phyloP scores from a whole-genome alignment of 2,888 invertebrate genomes.

The Itoplectis maculator region DNA sequence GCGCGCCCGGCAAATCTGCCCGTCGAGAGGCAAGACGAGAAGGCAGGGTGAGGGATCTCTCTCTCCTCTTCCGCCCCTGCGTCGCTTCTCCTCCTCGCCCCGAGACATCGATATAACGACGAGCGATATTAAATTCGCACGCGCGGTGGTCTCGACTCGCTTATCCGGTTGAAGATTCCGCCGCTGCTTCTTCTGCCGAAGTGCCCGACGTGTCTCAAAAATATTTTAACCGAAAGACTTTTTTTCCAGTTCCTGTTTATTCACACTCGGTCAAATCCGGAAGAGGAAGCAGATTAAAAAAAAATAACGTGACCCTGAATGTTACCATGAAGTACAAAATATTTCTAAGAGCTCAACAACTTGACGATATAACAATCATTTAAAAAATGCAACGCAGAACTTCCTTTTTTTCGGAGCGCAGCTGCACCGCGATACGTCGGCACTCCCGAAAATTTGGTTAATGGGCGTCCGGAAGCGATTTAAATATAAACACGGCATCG shows the following conservation, averaged over 20 bases:
- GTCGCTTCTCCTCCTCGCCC: slow-evolving; percentile 31
- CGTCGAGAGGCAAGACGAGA: no score
- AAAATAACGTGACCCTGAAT: no score
- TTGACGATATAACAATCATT: no score
- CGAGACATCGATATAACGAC: slow-evolving; percentile 61
- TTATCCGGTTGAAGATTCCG: slow-evolving; percentile 35
- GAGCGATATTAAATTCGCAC: slow-evolving; percentile 64
- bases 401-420: no score
- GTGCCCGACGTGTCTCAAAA: background rate
- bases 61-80: slow-evolving; percentile 11
- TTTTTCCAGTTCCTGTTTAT: background rate
- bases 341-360: no score
- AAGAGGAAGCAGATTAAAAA: no score
- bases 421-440: background rate
- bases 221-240: background rate
- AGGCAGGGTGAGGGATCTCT: no score
- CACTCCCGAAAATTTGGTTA: background rate
- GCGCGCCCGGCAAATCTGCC: slow-evolving; percentile 31
- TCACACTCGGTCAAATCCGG: background rate
- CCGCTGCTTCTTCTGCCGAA: slow-evolving; percentile 5
- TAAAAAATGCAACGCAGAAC: background rate
- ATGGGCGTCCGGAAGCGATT: background rate
- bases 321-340: no score
- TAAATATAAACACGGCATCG: slow-evolving; percentile 18
- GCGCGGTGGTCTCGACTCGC: slow-evolving; percentile 58